phyloP scores from a whole-genome alignment of 2,888 invertebrate genomes.

The Drosophila formosana region DNA sequence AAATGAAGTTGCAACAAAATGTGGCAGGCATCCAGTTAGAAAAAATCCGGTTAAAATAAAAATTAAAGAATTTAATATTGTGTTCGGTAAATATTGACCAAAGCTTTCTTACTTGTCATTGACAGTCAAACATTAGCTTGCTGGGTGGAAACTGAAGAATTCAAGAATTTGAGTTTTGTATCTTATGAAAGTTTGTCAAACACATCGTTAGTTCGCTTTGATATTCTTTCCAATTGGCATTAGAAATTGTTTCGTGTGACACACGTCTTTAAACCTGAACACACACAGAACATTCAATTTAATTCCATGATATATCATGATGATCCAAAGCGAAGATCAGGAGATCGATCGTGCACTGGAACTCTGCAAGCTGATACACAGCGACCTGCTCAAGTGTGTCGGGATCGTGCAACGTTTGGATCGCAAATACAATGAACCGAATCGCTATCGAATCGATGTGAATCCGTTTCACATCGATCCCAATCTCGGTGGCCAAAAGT shows the following conservation, averaged over 20 bases:
- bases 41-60: no score
- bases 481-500: not conserved
- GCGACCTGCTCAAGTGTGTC: slow-evolving; percentile 51
- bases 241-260: slow-evolving; percentile 46
- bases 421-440: slow-evolving; percentile 50
- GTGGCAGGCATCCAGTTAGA: not conserved
- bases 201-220: slow-evolving; percentile 40
- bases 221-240: slow-evolving; percentile 23
- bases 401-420: slow-evolving; percentile 47
- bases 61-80: no score
- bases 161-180: not conserved
- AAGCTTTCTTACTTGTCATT: no score
- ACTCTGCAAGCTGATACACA: slow-evolving; percentile 43
- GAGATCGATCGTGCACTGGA: slow-evolving; percentile 59
- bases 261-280: slow-evolving; percentile 36
- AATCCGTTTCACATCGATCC: slow-evolving; percentile 4
- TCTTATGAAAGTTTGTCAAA: not conserved
- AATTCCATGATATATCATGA: slow-evolving; percentile 16
- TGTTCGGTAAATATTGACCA: no score
- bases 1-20: slow-evolving; percentile 2
- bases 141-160: not conserved
- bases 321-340: slow-evolving; percentile 43
- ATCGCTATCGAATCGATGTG: slow-evolving; percentile 29
- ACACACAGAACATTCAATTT: slow-evolving; percentile 30
- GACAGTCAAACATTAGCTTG: not conserved